Base-by-base conservation (phyloP, 2,113 vertebrate species). In the Nibea albiflora region DNA sequence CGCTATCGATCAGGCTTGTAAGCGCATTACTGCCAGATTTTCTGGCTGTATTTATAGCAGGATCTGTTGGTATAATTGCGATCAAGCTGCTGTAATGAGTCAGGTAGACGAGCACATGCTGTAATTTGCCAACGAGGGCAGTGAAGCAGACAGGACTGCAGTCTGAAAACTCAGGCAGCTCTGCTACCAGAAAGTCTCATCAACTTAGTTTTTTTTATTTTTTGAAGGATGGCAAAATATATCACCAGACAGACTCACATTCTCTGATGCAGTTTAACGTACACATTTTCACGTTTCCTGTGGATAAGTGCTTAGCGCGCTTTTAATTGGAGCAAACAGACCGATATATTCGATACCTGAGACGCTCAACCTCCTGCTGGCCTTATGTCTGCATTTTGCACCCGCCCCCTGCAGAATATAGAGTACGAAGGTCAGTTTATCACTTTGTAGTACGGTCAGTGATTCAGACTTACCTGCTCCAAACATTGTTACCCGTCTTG, bases 1-100 rank as follows among this genome's bases (percentile, higher is more conserved):
- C 61, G 52, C 69, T 15, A 47, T 80, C 6, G 49, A 78, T 88
- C 52, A 66, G 77, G 31, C 42, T 50, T 58, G 24, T 57, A 26
- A 7, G 0, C 66, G 19, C 31, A 64, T 31, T 11, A 44, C 42
- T 22, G 16, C 11, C 14, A 68, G 35, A 83, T 70, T 61, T 56
- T 54, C 31, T 52, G 66, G 20, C 6, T 77, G 9, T 63, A 80
- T 76, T 70, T 80, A 80, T 58, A 47, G n/a, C 67, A 42, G 62
- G 28, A 76, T 73, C 52, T 19, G 8, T 52, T 53, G 44, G 47
- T 77, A 64, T 77, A 83, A 83, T 80, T 85, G 69, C 76, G 87
- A 85, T 80, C 87, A 81, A 78, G 82, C 72, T 57, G 50, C 64
- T 79, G 61, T 74, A 73, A 87, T 86, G 75, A 78, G 22, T 80